Base-by-base conservation (phyloP, 2,113 vertebrate species). In the Ardeotis arabs region DNA sequence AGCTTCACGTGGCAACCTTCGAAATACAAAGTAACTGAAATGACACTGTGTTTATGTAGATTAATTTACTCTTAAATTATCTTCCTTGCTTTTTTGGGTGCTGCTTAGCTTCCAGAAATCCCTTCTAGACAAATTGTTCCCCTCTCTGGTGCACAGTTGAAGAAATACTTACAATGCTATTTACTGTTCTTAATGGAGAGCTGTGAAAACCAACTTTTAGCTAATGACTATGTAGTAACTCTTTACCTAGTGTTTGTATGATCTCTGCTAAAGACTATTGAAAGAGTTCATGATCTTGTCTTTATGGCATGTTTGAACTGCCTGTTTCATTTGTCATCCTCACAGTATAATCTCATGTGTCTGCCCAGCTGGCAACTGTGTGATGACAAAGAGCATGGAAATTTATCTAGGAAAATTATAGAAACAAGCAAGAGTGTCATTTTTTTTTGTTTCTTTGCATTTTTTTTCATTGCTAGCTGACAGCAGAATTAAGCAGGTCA, bases 241-340 rank as follows among this genome's bases (percentile, higher is more conserved):
- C 79, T 89, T 88, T 29, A 68, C 16, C 5, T 45, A 31, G 39
- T 79, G 69, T 89, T 93, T 95, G 45, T 68, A 60, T 60, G 86
- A 33, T 60, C 60, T 83, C n/a, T 89, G 69, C 91, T 95, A 77
- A 87, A 93, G 80, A 60, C 91, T 87, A 64, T 84, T 87, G 72
- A 91, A 58, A 91, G 84, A 89, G 93, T 93, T 97, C 89, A 94
- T 79, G 91, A 91, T 96, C 95, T 95, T 95, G 80, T 89, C 77
- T 77, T 87, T 64, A 31, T 28, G 84, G 64, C 49, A 89, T 84
- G 74, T 91, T 97, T 94, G 94, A 94, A 63, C 80, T 84, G 22
- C 53, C 39, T 87, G 41, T 93, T 95, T 60, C 86, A 25, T 94
- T 79, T 91, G 95, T 91, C 87, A 78, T 82, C 64, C 68, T 66